Conservation (phyloP, 30 jellyfish, hydroid and myxozoan genomes). For the Calvadosia cruxmelitensis region DNA sequence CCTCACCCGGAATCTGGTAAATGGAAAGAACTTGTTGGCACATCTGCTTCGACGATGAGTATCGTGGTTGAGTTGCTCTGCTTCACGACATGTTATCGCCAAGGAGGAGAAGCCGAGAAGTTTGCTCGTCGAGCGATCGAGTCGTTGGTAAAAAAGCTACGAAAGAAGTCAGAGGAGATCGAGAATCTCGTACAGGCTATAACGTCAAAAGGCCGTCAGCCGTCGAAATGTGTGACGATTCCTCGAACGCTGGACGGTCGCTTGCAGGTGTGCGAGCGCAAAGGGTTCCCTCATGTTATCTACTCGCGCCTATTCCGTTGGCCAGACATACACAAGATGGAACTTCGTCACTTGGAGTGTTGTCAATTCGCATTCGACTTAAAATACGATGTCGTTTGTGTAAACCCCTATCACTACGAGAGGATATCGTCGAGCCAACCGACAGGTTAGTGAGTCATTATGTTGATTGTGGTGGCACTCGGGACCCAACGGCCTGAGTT, state of each 20-base stretch:
- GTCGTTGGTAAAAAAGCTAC: conserved; percentile 76
- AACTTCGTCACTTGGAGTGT: conserved; percentile 76
- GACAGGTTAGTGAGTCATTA: conserved; percentile 36
- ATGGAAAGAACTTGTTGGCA: conserved; percentile 78
- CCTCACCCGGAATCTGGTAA: conserved; percentile 17
- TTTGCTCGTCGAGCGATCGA: conserved; percentile 98
- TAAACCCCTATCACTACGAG: conserved; percentile 94
- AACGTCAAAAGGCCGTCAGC: conserved; percentile 96
- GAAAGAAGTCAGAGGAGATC: conserved; percentile 88
- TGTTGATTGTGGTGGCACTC: not conserved
- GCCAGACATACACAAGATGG: conserved; percentile 99
- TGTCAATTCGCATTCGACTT: conserved; percentile 97
- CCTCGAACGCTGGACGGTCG: conserved; percentile 98
- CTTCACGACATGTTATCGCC: conserved; percentile 93
- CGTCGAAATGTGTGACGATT: conserved; percentile 95
- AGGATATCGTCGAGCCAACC: conserved; percentile 90
- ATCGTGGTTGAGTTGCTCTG: conserved; percentile 93
- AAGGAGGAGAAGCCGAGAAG: conserved; percentile 98
- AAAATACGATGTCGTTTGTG: conserved; percentile 97
- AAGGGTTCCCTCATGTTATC: conserved; percentile 98
- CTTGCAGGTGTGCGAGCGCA: conserved; percentile 94
- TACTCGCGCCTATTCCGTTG: conserved; percentile 92
- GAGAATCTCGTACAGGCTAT: conserved; percentile 86
- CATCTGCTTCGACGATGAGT: conserved; percentile 91
- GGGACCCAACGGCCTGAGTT: no score